phyloP scores from a whole-genome alignment of 2,113 vertebrate species.

The Stigmatopora argus region DNA sequence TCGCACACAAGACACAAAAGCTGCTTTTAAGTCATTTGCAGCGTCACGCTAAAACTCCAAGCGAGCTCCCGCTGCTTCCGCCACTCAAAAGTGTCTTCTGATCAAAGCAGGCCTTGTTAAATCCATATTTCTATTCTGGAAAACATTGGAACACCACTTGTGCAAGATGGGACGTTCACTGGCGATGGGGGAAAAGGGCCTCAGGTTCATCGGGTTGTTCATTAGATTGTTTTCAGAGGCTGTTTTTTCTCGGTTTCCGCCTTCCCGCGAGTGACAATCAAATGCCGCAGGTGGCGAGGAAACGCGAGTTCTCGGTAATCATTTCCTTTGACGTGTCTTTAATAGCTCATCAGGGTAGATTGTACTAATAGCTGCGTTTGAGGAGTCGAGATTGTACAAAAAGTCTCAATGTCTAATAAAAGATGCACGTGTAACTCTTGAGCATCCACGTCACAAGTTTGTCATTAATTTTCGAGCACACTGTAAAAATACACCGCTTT shows the following conservation, averaged over 20 bases:
- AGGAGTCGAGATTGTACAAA: constrained; percentile 60
- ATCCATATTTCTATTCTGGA: constrained; percentile 53
- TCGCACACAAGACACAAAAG: constrained; percentile 43
- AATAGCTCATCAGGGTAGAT: constrained; percentile 76
- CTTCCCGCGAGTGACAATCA: constrained; percentile 59
- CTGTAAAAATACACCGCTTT: too few species aligned
- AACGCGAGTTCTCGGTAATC: constrained; percentile 68
- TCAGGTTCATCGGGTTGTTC: constrained; percentile 5
- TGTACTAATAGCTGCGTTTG: constrained; percentile 71
- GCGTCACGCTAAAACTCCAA: constrained; percentile 22
- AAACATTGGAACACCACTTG: constrained; percentile 46
- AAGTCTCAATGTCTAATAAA: neutral
- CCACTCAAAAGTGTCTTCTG: constrained; percentile 26
- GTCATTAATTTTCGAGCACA: constrained; percentile 15
- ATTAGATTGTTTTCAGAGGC: constrained; percentile 37
- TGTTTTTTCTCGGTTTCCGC: constrained; percentile 52
- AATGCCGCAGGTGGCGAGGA: constrained; percentile 71
- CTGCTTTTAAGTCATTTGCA: constrained; percentile 59
- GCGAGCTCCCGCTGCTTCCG: constrained; percentile 20
- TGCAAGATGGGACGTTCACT: constrained; percentile 41
- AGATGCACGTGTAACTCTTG: constrained; percentile 23
- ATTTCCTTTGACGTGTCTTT: constrained; percentile 69
- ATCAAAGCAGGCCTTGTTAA: constrained; percentile 25
- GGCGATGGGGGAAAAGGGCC: constrained; percentile 11
- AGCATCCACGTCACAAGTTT: constrained; percentile 8